Percentiles rank a stretch among this genome's conserved stretches.
phyloP scores from a whole-genome alignment of 2,888 invertebrate species.

The Branchipolynoe longqiensis region DNA sequence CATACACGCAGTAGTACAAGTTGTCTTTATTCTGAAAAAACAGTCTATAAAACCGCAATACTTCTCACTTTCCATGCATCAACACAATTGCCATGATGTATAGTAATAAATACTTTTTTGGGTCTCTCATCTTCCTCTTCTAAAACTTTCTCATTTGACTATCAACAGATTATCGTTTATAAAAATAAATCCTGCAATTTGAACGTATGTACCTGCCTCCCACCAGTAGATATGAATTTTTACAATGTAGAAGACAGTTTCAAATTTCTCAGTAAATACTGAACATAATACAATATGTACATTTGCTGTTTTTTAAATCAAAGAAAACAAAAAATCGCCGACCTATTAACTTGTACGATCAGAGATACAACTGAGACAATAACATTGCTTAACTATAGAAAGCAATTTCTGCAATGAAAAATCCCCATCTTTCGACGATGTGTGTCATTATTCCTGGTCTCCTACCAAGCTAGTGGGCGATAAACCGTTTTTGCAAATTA shows the following conservation, averaged over 20 bases:
- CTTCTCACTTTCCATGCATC: slow-evolving; percentile 31
- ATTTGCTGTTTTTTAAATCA: too few relatives aligned
- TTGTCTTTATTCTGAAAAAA: slow-evolving; percentile 2
- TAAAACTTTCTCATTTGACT: background rate
- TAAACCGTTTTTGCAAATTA: slow-evolving; percentile 4
- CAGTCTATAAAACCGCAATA: slow-evolving; percentile 28
- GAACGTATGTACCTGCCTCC: slow-evolving; percentile 52
- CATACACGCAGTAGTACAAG: background rate
- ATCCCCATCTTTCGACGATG: background rate
- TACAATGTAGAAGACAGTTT: slow-evolving; percentile 45
- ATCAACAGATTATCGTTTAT: slow-evolving; percentile 30
- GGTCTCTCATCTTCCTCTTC: background rate
- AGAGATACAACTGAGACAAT: slow-evolving; percentile 20
- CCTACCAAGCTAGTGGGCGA: background rate
- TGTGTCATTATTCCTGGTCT: background rate
- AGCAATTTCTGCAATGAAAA: background rate
- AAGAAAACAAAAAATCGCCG: slow-evolving; percentile 11
- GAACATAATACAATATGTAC: slow-evolving; percentile 40
- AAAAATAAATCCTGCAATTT: slow-evolving; percentile 57
- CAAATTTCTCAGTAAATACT: slow-evolving; percentile 42
- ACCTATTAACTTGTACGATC: background rate
- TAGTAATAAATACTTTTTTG: slow-evolving; percentile 37
- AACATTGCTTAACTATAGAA: background rate
- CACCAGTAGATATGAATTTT: slow-evolving; percentile 40
- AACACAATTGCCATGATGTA: slow-evolving; percentile 27